These are phyloP conservation scores for Kuschelorhynchus macadamiae DNA, from an alignment of 2,888 invertebrate species.

Conservation along the genomic window DNA sequence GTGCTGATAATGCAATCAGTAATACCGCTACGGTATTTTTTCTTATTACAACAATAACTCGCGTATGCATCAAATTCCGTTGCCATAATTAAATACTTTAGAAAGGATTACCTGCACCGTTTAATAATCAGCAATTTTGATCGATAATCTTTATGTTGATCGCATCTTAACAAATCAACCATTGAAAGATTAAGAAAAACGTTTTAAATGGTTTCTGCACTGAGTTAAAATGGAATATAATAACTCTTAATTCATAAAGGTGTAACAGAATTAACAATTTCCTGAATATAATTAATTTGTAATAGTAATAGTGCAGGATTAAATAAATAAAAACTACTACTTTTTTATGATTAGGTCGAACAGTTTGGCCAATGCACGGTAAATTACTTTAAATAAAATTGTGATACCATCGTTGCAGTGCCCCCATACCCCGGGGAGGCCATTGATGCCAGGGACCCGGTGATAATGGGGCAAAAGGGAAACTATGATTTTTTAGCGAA, in stretches of 20 bases:
- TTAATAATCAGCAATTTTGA: constrained; percentile 29
- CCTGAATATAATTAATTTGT: no score
- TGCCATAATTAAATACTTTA: constrained; percentile 18
- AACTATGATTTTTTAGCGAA: no score
- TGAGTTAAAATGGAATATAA: neutral
- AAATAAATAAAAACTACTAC: no score
- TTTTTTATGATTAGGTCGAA: no score
- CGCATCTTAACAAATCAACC: constrained; percentile 23
- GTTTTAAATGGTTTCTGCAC: constrained; percentile 15
- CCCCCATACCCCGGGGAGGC: no score
- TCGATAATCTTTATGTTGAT: constrained; percentile 17
- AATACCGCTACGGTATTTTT: constrained; percentile 7
- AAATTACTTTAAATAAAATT: no score
- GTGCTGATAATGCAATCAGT: neutral
- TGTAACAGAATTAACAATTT: neutral
- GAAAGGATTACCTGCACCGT: constrained; percentile 15
- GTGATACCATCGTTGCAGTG: no score
- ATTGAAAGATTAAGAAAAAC: constrained; percentile 20
- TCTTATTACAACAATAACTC: constrained; percentile 15
- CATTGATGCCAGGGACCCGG: no score
- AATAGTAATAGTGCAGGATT: no score
- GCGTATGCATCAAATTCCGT: constrained; percentile 4
- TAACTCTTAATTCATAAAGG: constrained; percentile 4
- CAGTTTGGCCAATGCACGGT: no score
- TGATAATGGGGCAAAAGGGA: no score